Evolutionary conservation across 2,888 invertebrate genomes (phyloP), one percentile per base, ranked within the genome.

Genomic region (Pandemis corylana): DNA sequence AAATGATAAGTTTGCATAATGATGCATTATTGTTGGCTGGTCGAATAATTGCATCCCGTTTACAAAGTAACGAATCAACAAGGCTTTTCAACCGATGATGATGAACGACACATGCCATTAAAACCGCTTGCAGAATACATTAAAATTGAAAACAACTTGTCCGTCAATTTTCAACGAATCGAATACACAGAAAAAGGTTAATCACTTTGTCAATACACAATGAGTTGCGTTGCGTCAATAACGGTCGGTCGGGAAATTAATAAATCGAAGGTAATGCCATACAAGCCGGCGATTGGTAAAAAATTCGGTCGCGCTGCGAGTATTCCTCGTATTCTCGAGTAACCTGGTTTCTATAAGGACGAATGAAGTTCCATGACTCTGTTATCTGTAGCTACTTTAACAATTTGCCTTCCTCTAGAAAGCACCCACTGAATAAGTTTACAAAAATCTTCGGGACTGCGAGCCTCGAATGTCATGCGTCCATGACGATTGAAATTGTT

Each of bases 261-360:
- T 79, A 79, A 80, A 78, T 74, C 71, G 82, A 82, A 82, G 80
- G 82, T 79, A 75, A 78, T 71, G 66, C 80, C 80, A 76, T 79
- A 78, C 80, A 79, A 76, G 80, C 46, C 41, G 68, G 36, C 12
- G 66, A 71, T 62, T 62, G 70, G 62, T 51, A 75, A 70, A 71
- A 75, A 75, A 75, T 49, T 64, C 62, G 71, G 75, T 67, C 71
- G 56, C 51, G 74, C 65, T 66, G 51, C 44, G n/a, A 28, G 20
- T 20, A 7, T 46, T 12, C 46, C 5, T 28, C 36, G 36, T 36
- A 7, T 46, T 13, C 42, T n/a, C 36, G n/a, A 41, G 9, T n/a
- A 56, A 49, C 51, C 5, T 67, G 53, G 10, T 56, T 42, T 53
- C 44, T 42, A 65, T 46, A 65, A 44, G 15, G 4, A 63, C 42